Evolutionary conservation across 2,888 invertebrate species (phyloP).

Genomic region (Empis livida): DNA sequence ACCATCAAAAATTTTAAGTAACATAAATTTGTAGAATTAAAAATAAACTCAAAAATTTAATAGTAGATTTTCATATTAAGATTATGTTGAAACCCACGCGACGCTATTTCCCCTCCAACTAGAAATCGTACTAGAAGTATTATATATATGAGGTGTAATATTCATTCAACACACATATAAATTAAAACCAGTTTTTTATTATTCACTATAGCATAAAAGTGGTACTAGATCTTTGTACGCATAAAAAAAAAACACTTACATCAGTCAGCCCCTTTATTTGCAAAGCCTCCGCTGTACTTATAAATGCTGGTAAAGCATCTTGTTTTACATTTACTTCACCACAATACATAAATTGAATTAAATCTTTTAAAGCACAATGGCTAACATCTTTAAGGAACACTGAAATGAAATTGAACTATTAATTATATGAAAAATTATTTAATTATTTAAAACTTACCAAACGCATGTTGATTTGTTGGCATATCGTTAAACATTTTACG

Average conservation of each 20-base stretch:
- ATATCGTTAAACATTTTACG: constrained; percentile 56
- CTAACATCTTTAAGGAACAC: constrained; percentile 59
- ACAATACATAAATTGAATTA: constrained; percentile 60
- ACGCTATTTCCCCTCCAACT: too few relatives aligned
- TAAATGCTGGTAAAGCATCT: constrained; percentile 56
- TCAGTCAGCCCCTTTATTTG: constrained; percentile 57
- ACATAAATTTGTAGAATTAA: too few relatives aligned
- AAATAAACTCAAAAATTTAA: too few relatives aligned
- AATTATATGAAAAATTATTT: neutral
- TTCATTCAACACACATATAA: constrained; percentile 3
- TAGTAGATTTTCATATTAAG: too few relatives aligned
- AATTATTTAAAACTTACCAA: constrained; percentile 40
- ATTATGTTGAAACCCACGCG: too few relatives aligned
- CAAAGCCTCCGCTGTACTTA: constrained; percentile 57
- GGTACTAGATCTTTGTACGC: too few relatives aligned
- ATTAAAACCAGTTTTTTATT: constrained; percentile 3
- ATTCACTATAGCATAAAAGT: neutral
- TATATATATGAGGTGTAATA: neutral
- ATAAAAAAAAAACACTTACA: constrained; percentile 36
- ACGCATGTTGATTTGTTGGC: constrained; percentile 54
- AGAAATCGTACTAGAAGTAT: neutral
- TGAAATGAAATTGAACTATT: constrained; percentile 24
- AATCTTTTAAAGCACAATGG: constrained; percentile 53
- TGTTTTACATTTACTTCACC: constrained; percentile 60
- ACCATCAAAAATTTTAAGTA: too few relatives aligned